Base-by-base conservation (phyloP, 2,888 invertebrate species). In the Parasteatoda lunata region DNA sequence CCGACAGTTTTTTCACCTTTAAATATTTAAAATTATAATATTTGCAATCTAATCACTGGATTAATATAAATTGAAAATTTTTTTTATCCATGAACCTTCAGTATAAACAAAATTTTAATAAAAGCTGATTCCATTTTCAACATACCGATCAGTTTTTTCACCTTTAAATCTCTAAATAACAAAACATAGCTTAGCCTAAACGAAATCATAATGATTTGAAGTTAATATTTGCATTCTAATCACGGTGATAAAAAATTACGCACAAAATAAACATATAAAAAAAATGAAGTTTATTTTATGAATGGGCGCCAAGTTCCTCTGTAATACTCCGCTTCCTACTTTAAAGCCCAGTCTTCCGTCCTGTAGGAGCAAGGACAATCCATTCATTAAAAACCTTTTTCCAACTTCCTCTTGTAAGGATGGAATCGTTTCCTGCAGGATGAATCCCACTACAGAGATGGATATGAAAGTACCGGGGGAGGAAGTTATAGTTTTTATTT, bases 381-480 rank as follows among this genome's bases (percentile, higher is more conserved):
- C 84, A 84, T 84, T 84, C 84, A 84, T 79, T 84, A 79, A 79
- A 83, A 83, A 72, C 48, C 49, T 11, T 68, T 71, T 15, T 30
- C 64, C 65, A 59, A 71, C 70, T 86, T 86, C 85, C 84, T 84
- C 72, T 82, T 15, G 30, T 49, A 47, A 48, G 48, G 49, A 70
- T 49, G 68, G 68, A 51, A 68, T 66, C 77, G 59, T 52, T 77
- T 73, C 75, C 70, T 65, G 65, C 79, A 76, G 70, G 83, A 70
- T 65, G 76, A 15, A 48, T 66, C 54, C 69, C 69, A 48, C 47
- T 48, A 69, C 11, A 8, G 45, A 15, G 54, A 47, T 70, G 68
- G 71, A 66, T 70, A 70, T 48, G 52, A 75, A 45, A 15, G 52
- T 45, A 13, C 9, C 11, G 9, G 52, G 54, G 64, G 73, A 70